Evolutionary conservation across 2,113 vertebrate species (phyloP).

Genomic region (Pyrgilauda ruficollis): DNA sequence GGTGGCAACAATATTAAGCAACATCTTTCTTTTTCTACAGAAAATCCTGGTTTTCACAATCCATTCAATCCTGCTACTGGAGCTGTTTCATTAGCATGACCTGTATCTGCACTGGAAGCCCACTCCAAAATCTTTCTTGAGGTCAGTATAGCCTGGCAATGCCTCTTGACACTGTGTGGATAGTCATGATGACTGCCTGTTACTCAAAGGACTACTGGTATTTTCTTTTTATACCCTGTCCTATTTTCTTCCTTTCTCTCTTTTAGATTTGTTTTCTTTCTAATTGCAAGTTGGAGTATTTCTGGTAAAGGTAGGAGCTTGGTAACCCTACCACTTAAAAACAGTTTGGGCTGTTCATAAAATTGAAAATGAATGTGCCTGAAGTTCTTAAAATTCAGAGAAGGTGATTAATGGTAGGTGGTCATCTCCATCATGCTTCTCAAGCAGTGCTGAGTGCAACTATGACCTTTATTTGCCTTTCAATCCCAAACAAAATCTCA

Average conservation of each 20-base stretch:
- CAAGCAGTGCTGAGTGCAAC: neutral
- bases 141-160: neutral
- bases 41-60: rapidly evolving
- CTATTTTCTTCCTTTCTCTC: neutral
- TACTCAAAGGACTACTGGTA: neutral
- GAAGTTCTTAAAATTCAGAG: neutral
- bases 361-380: neutral
- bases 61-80: neutral
- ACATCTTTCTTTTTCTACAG: neutral
- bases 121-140: neutral
- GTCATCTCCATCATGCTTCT: neutral
- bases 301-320: neutral
- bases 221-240: neutral
- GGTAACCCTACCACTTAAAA: neutral
- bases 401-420: neutral
- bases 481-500: neutral
- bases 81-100: neutral
- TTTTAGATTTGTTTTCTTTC: neutral
- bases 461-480: neutral
- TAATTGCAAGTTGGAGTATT: neutral
- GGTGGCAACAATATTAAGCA: neutral
- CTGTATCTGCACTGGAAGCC: neutral
- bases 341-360: neutral
- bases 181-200: neutral
- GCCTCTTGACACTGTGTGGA: neutral